Evolutionary conservation across 2,797 vertebrate species (phyloP).

Genomic region (Cyprinella venusta): DNA sequence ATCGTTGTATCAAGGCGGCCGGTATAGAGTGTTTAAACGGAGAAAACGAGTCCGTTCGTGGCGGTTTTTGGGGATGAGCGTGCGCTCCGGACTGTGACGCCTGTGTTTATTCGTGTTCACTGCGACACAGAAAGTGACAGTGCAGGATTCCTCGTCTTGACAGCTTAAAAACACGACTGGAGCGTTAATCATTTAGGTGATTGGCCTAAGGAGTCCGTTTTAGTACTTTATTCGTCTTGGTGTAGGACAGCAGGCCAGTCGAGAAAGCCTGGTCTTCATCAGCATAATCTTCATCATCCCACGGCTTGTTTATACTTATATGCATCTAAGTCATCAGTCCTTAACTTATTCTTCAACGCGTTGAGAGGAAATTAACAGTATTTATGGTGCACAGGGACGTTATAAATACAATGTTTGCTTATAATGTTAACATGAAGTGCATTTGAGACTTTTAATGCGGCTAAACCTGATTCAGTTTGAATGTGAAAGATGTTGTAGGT

Average conservation of each 20-base stretch:
- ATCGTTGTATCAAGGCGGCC: background rate
- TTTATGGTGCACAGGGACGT: background rate
- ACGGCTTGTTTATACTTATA: background rate
- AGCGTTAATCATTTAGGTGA: background rate
- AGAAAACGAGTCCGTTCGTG: constrained; percentile 23
- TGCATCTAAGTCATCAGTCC: background rate
- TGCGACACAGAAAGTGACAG: constrained; percentile 61
- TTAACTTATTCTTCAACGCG: background rate
- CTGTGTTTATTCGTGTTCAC: constrained; percentile 73
- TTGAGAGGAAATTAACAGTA: background rate
- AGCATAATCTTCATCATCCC: background rate
- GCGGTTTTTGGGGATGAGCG: constrained; percentile 55
- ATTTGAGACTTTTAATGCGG: background rate
- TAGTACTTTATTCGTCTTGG: constrained; percentile 62
- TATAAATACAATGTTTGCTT: background rate
- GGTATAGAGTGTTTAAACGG: background rate
- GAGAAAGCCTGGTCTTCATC: constrained; percentile 36
- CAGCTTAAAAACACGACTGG: background rate
- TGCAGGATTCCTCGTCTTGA: background rate
- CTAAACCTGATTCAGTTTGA: background rate
- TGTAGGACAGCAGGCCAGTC: constrained; percentile 57
- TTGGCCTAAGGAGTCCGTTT: constrained; percentile 49
- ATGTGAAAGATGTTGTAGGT: background rate
- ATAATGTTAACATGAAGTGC: background rate
- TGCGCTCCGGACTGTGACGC: constrained; percentile 77